These are phyloP conservation scores for Caprella mutica DNA, from an alignment of 2,888 invertebrate genomes.

Conservation along the genomic window DNA sequence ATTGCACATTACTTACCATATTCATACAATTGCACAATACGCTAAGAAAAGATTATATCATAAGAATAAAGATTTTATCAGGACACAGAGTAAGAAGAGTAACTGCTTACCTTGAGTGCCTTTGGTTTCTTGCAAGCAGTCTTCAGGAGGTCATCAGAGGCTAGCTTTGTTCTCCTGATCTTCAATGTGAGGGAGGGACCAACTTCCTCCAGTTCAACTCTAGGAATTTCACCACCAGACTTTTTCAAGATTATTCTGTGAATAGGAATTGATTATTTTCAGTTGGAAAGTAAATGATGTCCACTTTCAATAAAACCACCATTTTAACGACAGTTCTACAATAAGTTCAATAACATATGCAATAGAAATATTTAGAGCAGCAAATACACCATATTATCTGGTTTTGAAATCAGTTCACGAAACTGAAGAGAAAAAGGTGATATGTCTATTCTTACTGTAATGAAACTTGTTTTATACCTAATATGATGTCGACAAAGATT, in stretches of 20 bases:
- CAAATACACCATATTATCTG: no score
- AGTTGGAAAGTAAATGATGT: not conserved
- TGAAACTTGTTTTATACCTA: no score
- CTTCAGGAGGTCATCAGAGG: slow-evolving; percentile 77
- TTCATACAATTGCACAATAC: no score
- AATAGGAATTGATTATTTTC: not conserved
- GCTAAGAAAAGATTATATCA: not conserved
- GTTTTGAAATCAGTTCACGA: no score
- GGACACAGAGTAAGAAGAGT: not conserved
- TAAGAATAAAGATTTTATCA: not conserved
- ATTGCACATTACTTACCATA: no score
- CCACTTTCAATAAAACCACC: not conserved
- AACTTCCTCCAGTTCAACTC: slow-evolving; percentile 84
- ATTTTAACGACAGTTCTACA: not conserved
- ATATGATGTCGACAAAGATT: no score
- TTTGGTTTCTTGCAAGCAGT: slow-evolving; percentile 68
- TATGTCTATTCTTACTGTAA: no score
- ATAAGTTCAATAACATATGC: no score
- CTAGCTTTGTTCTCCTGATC: slow-evolving; percentile 72
- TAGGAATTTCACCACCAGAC: slow-evolving; percentile 74
- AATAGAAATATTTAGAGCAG: no score
- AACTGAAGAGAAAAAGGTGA: no score
- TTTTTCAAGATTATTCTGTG: slow-evolving; percentile 71
- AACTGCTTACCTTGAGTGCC: slow-evolving; percentile 50
- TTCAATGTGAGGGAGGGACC: slow-evolving; percentile 84